A percentile compares a stretch with the other conserved stretches of the same genome.
Conservation (phyloP, 1,140 invertebrate species). For the Scaptomyza pallida region DNA sequence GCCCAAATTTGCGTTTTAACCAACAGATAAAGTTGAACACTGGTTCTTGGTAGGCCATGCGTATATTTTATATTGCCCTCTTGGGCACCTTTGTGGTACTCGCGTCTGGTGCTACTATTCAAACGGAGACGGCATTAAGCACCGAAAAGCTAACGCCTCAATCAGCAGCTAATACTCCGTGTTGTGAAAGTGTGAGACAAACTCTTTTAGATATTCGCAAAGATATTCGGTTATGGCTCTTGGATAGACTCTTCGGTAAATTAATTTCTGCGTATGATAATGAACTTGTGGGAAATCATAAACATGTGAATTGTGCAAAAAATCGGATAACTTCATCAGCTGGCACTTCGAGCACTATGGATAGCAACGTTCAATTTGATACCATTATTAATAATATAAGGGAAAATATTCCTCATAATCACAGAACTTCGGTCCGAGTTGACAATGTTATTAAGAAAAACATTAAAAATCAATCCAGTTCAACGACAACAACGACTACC, state of each 20-base stretch:
- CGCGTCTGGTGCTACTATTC: constrained; percentile 49
- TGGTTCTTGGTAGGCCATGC: constrained; percentile 53
- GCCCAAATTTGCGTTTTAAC: constrained; percentile 13
- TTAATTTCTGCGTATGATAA: constrained; percentile 59
- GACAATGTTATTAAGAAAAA: constrained; percentile 1
- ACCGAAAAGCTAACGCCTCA: constrained; percentile 26
- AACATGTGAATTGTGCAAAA: constrained; percentile 50
- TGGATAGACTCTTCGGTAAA: constrained; percentile 69
- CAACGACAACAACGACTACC: background rate
- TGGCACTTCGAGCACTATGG: background rate
- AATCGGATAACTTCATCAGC: constrained; percentile 26
- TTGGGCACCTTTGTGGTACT: constrained; percentile 51
- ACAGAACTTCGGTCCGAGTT: constrained; percentile 11
- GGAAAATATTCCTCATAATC: constrained; percentile 18
- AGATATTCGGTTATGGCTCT: constrained; percentile 67
- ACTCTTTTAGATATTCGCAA: constrained; percentile 68
- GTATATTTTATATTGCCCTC: constrained; percentile 56
- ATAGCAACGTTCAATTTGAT: constrained; percentile 14
- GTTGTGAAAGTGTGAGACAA: constrained; percentile 75
- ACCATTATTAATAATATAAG: constrained; percentile 28
- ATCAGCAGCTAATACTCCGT: constrained; percentile 29
- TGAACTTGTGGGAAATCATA: constrained; percentile 51
- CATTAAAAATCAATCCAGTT: constrained; percentile 5
- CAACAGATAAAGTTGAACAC: constrained; percentile 55
- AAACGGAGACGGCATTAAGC: constrained; percentile 39